Evolutionary conservation across 1,140 invertebrate genomes (phyloP).

Genomic region (Melipona quadrifasciata): DNA sequence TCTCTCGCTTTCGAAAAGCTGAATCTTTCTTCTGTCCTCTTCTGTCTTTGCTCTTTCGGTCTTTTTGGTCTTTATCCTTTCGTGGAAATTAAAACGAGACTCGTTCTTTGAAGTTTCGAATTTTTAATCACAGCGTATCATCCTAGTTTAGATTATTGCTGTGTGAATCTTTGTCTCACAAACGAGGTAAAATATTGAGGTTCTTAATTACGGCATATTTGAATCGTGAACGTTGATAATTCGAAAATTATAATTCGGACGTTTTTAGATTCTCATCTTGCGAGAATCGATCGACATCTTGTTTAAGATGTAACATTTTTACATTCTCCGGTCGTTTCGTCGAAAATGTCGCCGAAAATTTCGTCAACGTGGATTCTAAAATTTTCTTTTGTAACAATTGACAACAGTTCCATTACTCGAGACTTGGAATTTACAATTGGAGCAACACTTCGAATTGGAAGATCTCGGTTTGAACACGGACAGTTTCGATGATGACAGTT

Average conservation of each 20-base stretch:
- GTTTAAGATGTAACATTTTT: background rate
- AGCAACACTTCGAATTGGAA: background rate
- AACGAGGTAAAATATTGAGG: too few relatives aligned
- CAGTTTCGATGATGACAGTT: too few relatives aligned
- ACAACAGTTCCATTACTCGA: background rate
- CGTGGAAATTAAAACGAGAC: background rate
- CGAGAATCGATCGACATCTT: rapidly evolving
- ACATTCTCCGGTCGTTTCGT: background rate
- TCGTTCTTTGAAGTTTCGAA: too few relatives aligned
- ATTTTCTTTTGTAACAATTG: background rate
- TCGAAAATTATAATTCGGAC: background rate
- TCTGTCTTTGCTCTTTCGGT: too few relatives aligned
- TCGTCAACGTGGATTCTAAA: too few relatives aligned
- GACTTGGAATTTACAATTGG: background rate
- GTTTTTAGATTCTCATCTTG: background rate
- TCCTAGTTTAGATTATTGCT: too few relatives aligned
- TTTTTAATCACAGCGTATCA: background rate
- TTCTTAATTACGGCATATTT: background rate
- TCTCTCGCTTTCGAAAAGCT: background rate
- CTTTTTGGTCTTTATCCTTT: background rate
- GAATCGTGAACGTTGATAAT: background rate
- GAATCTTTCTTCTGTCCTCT: background rate
- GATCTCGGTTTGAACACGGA: background rate
- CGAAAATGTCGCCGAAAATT: too few relatives aligned
- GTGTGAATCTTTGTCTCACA: too few relatives aligned